These are phyloP conservation scores for Gymnocheta viridis DNA, from an alignment of 2,888 invertebrate genomes.

Conservation along the genomic window DNA sequence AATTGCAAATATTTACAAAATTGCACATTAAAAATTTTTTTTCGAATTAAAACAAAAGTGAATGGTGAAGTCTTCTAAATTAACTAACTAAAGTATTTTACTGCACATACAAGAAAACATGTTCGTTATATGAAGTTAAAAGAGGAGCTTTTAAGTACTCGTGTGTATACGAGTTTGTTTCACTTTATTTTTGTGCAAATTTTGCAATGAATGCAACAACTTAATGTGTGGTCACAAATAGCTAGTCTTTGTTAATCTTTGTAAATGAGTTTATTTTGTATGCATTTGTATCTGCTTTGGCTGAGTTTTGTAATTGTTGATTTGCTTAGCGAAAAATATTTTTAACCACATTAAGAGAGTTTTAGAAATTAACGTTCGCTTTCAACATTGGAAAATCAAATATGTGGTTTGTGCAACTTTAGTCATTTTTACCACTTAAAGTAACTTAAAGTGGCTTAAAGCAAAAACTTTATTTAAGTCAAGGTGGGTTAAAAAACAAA, in stretches of 20 bases:
- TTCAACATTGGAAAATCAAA: background rate
- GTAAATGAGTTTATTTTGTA: background rate
- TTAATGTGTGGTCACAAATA: constrained; percentile 1
- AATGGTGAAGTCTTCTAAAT: constrained; percentile 22
- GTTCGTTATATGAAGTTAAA: background rate
- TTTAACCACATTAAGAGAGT: constrained; percentile 2
- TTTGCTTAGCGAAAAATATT: constrained; percentile 8
- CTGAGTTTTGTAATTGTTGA: constrained; percentile 21
- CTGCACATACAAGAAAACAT: constrained; percentile 8
- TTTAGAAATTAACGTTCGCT: background rate
- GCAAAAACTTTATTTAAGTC: background rate
- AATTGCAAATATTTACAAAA: background rate
- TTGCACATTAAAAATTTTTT: background rate
- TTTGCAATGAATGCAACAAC: constrained; percentile 48
- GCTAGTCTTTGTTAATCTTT: constrained; percentile 9
- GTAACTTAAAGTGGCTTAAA: background rate
- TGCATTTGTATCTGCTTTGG: background rate
- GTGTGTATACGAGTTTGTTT: background rate
- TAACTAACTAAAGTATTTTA: constrained; percentile 7
- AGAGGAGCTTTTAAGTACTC: background rate
- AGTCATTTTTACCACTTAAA: background rate
- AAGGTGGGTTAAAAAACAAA: background rate
- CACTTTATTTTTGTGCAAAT: constrained; percentile 20
- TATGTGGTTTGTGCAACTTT: background rate
- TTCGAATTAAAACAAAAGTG: constrained; percentile 12